Base-by-base conservation (phyloP, 2,797 vertebrate genomes). In the Lophotriccus pileatus region DNA sequence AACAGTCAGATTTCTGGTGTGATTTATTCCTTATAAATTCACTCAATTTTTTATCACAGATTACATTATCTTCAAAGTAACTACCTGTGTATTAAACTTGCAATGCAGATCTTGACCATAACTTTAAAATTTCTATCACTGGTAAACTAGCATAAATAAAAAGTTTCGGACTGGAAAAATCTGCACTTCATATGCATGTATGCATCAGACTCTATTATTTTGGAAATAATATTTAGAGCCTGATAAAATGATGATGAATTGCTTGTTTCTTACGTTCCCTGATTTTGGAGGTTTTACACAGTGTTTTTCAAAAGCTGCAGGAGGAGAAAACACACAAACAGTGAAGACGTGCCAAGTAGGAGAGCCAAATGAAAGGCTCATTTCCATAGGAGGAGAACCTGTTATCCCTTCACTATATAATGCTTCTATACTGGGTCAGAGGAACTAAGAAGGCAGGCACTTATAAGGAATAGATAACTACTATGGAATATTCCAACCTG, bases 1-100 rank as follows among this genome's bases (percentile, higher is more conserved):
- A 87, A 60, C n/a, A 82, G 49, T 83, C 49, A 84, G 70, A 92
- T 89, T 87, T 77, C 68, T 83, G 43, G 21, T 25, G 39, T 74
- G 92, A 97, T 94, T 93, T 91, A 78, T 90, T 90, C 56, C 32
- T 72, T 81, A 72, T n/a, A 87, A 94, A 83, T 66, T 59, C n/a
- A n/a, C 28, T 75, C 9, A 7, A 25, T 67, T 77, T 94, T 94
- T 94, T 62, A 79, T 94, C 49, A 1, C 36, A 64, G 34, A 69
- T 74, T 43, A 37, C 24, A 52, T 87, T 87, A 52, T 75, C 86
- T 93, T 89, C 47, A 73, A 20, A 78, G 59, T 68, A 85, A 46
- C 67, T 85, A 55, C 56, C 49, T 11, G 9, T 12, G 9, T 78
- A 63, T 85, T 89, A 81, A 94, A 53, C 53, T 77, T 87, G 25